A percentile compares a stretch with the other conserved stretches of the same genome.
These are phyloP conservation scores for Sminthurides aquaticus DNA, from an alignment of 2,888 invertebrate species.

Conservation along the genomic window DNA sequence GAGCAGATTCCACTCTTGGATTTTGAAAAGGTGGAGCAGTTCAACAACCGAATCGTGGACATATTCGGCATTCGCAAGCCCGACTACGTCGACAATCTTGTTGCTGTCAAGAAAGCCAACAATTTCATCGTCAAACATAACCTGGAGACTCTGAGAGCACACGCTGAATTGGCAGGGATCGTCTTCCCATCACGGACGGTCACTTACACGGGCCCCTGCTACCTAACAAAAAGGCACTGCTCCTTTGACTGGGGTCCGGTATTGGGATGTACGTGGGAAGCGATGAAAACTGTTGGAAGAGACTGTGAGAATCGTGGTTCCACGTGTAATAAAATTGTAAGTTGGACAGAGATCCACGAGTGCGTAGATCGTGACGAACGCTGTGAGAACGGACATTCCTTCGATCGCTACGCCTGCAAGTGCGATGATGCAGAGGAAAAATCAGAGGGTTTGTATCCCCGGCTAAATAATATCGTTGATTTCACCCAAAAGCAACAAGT, in stretches of 20 bases:
- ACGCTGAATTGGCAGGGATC: constrained; percentile 6
- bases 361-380: too few species aligned
- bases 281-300: not conserved
- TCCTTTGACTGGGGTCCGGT: not conserved
- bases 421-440: not conserved
- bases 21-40: constrained; percentile 15
- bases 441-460: not conserved
- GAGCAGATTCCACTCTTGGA: constrained; percentile 17
- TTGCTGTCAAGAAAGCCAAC: constrained; percentile 19
- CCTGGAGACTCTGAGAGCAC: constrained; percentile 7
- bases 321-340: not conserved
- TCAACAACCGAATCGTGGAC: constrained; percentile 7
- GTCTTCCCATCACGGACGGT: constrained; percentile 17
- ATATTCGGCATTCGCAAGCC: not conserved
- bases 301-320: not conserved
- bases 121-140: constrained; percentile 11
- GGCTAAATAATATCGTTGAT: not conserved
- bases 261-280: not conserved
- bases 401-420: not conserved
- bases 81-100: constrained; percentile 21
- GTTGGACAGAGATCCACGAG: too few species aligned
- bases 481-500: not conserved
- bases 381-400: not conserved
- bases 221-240: not conserved
- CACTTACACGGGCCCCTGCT: not conserved